Conservation (phyloP, 2,113 vertebrate genomes). For the Ictidomys tridecemlineatus region DNA sequence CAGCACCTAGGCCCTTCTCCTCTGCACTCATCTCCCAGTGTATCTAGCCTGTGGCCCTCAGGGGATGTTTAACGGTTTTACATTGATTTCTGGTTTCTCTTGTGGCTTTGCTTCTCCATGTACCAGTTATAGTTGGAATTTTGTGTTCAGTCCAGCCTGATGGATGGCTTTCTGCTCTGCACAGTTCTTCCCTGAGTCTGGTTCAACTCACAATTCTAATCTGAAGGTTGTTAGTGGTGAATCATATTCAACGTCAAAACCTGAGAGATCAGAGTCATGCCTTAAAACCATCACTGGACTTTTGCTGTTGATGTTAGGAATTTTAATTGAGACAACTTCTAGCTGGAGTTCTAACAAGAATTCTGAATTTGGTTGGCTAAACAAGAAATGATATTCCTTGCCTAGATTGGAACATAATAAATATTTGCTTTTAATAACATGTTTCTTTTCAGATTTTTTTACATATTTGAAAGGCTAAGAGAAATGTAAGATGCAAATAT, state of each 20-base stretch:
- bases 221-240: background rate
- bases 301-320: background rate
- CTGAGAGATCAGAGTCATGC: background rate
- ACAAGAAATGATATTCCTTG: background rate
- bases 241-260: background rate
- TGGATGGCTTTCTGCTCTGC: rapidly evolving
- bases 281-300: background rate
- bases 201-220: background rate
- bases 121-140: background rate
- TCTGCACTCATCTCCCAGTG: rapidly evolving
- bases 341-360: background rate
- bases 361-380: background rate
- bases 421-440: background rate
- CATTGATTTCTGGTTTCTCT: background rate
- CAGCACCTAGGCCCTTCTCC: rapidly evolving
- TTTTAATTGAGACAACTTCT: background rate
- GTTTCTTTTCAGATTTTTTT: background rate
- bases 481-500: background rate
- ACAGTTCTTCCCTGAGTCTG: rapidly evolving
- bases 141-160: background rate
- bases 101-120: background rate
- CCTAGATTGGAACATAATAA: background rate
- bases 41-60: background rate
- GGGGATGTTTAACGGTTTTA: no score
- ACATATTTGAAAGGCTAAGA: background rate